A percentile compares a stretch with the other conserved stretches of the same genome.
Evolutionary conservation across 2,888 invertebrate species (phyloP).

Genomic region (Hemistola chrysoprasaria): DNA sequence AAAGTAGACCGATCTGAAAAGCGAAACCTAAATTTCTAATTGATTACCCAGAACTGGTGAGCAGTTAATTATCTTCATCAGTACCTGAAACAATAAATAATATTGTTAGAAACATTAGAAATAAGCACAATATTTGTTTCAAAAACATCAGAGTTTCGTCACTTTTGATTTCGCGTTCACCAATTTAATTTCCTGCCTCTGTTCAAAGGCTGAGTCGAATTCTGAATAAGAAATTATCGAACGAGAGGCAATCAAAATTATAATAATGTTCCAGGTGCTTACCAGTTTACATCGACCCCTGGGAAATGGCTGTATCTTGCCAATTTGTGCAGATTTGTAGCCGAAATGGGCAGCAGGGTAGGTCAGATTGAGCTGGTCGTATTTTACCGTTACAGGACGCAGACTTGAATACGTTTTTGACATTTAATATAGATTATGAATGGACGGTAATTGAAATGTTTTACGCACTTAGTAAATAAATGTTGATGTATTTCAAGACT

Average conservation of each 20-base stretch:
- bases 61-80: too few species aligned
- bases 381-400: conserved; percentile 33
- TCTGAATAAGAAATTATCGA: conserved; percentile 50
- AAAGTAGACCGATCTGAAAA: too few species aligned
- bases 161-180: conserved; percentile 19
- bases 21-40: too few species aligned
- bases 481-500: too few species aligned
- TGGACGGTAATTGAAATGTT: conserved; percentile 25
- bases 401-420: conserved; percentile 34
- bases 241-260: conserved; percentile 62
- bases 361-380: conserved; percentile 33
- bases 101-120: neutral
- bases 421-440: conserved; percentile 34
- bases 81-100: too few species aligned
- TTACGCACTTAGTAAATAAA: conserved; percentile 1
- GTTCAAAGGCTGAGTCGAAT: conserved; percentile 30
- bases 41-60: too few species aligned
- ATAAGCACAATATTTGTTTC: neutral
- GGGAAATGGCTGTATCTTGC: conserved; percentile 8
- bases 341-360: conserved; percentile 8
- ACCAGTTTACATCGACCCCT: conserved; percentile 33
- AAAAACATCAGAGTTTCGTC: conserved; percentile 17
- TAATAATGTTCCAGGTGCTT: conserved; percentile 53
- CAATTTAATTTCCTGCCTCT: conserved; percentile 65
- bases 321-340: neutral